Conservation (phyloP, 2,888 invertebrate genomes). For the Pandemis cinnamomeana region DNA sequence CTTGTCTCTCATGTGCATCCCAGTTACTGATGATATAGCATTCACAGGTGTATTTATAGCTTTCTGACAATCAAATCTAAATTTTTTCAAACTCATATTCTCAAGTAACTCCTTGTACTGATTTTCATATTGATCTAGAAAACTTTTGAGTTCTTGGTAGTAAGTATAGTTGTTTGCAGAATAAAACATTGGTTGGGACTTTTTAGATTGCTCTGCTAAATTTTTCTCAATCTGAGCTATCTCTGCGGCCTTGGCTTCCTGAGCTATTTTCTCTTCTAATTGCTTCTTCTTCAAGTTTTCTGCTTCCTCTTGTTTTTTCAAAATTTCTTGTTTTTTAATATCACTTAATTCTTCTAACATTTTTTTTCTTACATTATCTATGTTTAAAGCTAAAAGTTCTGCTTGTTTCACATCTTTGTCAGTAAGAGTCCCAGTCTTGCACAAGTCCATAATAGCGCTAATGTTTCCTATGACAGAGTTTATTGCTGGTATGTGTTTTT, state of each 20-base stretch:
- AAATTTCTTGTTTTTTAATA: constrained; percentile 57
- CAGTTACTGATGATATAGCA: constrained; percentile 91
- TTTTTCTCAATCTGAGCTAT: constrained; percentile 50
- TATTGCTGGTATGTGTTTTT: constrained; percentile 72
- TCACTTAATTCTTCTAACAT: constrained; percentile 69
- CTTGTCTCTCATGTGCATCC: constrained; percentile 89
- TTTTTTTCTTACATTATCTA: constrained; percentile 75
- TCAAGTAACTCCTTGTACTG: constrained; percentile 85
- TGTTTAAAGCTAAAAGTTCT: constrained; percentile 76
- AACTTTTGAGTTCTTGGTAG: constrained; percentile 84
- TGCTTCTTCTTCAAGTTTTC: constrained; percentile 56
- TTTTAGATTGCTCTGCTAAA: constrained; percentile 50
- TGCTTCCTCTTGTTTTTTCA: constrained; percentile 63
- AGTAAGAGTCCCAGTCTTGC: constrained; percentile 71
- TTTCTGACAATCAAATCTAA: constrained; percentile 93
- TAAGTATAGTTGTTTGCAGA: constrained; percentile 76
- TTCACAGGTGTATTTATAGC: constrained; percentile 95
- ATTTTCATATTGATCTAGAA: constrained; percentile 84
- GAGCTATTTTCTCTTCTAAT: constrained; percentile 61
- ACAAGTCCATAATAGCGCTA: constrained; percentile 72
- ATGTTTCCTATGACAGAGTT: constrained; percentile 73
- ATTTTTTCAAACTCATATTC: constrained; percentile 88
- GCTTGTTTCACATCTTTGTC: constrained; percentile 84
- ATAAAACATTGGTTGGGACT: constrained; percentile 75
- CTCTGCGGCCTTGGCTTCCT: constrained; percentile 52